Conservation (phyloP, 2,113 vertebrate genomes). For the Xenus cinereus region DNA sequence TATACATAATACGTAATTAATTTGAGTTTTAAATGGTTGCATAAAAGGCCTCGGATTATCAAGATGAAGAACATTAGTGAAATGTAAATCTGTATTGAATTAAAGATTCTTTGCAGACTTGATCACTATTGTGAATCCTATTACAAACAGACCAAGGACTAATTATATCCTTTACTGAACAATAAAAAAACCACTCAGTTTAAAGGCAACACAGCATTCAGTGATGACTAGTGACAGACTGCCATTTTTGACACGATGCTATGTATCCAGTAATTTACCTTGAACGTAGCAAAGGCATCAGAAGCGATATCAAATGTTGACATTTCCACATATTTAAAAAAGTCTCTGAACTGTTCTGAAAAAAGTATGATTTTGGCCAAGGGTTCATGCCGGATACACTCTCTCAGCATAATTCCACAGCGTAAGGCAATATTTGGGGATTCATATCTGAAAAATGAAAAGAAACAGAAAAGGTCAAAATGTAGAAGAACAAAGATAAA, state of each 20-base stretch:
- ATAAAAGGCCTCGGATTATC: background rate
- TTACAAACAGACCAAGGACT: background rate
- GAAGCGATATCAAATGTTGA: slow-evolving; percentile 98
- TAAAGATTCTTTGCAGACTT: background rate
- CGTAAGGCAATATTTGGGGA: slow-evolving; percentile 90
- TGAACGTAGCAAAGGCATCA: slow-evolving; percentile 97
- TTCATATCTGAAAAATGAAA: slow-evolving; percentile 85
- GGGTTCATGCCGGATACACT: slow-evolving; percentile 95
- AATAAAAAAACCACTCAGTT: background rate
- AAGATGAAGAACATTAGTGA: background rate
- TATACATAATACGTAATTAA: background rate
- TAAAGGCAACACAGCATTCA: background rate
- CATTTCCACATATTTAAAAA: slow-evolving; percentile 96
- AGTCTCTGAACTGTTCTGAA: slow-evolving; percentile 88
- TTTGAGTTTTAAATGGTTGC: background rate
- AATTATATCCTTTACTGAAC: background rate
- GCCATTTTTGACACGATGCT: background rate
- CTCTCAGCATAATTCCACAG: slow-evolving; percentile 96
- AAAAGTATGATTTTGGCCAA: slow-evolving; percentile 91
- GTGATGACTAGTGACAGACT: background rate
- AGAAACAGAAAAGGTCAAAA: background rate
- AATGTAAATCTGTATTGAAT: background rate
- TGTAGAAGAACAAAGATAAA: background rate
- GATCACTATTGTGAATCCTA: background rate
- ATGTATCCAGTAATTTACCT: slow-evolving; percentile 76